Evolutionary conservation across 2,797 vertebrate species (phyloP).

Genomic region (Helarctos malayanus): DNA sequence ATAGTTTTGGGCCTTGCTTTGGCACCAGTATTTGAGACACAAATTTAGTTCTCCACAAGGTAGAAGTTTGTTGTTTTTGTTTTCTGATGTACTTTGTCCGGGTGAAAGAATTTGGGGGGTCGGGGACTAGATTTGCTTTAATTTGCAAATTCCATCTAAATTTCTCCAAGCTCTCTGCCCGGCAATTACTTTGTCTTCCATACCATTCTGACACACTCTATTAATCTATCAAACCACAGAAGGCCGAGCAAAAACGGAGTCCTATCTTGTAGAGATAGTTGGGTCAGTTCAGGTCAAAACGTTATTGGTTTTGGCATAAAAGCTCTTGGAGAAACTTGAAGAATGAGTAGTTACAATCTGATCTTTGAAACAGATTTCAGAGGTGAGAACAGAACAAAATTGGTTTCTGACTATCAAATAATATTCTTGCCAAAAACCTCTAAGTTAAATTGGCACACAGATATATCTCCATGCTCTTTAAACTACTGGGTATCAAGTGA

Average conservation of each 20-base stretch:
- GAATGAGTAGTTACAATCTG: neutral
- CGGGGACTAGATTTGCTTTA: neutral
- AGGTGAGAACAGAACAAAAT: neutral
- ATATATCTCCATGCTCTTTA: neutral
- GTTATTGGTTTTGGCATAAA: conserved; percentile 18
- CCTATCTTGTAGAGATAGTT: neutral
- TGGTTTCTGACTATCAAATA: neutral
- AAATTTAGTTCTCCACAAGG: neutral
- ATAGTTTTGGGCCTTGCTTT: neutral
- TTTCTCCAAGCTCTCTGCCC: neutral
- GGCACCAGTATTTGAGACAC: neutral
- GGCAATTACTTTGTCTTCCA: neutral
- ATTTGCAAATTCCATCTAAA: neutral
- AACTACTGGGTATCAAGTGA: neutral
- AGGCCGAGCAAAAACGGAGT: neutral
- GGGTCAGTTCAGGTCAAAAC: neutral
- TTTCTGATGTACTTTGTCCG: neutral
- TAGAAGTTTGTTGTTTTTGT: neutral
- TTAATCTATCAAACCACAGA: neutral
- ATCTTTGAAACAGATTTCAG: conserved; percentile 37
- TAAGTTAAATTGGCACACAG: neutral
- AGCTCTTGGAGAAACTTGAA: neutral
- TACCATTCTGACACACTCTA: neutral
- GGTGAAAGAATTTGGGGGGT: neutral
- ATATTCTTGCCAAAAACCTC: neutral